Evolutionary conservation across 2,113 vertebrate species (phyloP).

Genomic region (Callipepla californica): DNA sequence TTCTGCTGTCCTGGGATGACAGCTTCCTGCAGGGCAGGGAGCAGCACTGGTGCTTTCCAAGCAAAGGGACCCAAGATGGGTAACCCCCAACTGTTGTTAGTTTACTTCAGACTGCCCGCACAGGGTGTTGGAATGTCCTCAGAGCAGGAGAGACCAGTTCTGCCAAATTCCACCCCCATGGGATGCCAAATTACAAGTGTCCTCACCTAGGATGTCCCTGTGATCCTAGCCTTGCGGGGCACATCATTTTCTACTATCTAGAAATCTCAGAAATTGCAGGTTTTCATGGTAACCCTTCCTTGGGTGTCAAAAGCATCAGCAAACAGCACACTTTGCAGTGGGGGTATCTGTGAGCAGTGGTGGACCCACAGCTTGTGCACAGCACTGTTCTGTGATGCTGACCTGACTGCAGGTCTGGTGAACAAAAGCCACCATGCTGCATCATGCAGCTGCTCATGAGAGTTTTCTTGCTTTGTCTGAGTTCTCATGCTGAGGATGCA

Average conservation of each 20-base stretch:
- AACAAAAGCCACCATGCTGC: background rate
- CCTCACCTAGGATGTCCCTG: background rate
- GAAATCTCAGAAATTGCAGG: background rate
- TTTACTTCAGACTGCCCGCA: background rate
- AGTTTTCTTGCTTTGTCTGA: background rate
- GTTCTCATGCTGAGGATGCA: background rate
- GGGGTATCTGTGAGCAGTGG: background rate
- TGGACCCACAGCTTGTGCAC: background rate
- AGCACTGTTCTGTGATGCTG: background rate
- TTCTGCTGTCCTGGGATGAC: rapidly evolving
- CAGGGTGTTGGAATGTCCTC: slow-evolving; percentile 27
- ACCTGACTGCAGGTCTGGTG: background rate
- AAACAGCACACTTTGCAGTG: no score
- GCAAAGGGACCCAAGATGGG: background rate
- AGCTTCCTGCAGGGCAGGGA: rapidly evolving
- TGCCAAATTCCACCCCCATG: slow-evolving; percentile 31
- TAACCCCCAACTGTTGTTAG: background rate
- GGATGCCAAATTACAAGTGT: slow-evolving; percentile 28
- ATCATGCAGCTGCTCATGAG: background rate
- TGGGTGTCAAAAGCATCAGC: background rate
- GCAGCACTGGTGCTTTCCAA: background rate
- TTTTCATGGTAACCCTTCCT: background rate
- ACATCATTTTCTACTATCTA: background rate
- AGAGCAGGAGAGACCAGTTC: slow-evolving; percentile 62
- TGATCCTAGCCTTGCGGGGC: rapidly evolving